These are phyloP conservation scores for Rhopalosiphum padi DNA, from an alignment of 1,140 invertebrate species.

Conservation along the genomic window DNA sequence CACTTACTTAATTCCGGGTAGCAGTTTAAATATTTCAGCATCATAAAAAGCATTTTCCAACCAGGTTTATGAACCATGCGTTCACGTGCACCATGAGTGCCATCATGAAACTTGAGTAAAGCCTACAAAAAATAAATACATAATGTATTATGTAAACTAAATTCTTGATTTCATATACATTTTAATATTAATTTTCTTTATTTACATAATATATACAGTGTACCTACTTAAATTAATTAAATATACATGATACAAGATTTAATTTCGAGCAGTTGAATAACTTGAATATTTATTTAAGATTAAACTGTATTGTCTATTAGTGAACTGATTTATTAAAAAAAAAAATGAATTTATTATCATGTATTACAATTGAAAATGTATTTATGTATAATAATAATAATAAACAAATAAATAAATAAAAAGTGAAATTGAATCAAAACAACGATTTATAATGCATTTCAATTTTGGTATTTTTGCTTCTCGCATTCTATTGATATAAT, in stretches of 20 bases:
- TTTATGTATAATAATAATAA: too few species aligned
- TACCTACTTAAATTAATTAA: background rate
- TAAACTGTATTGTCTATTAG: too few species aligned
- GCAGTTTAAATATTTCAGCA: constrained; percentile 52
- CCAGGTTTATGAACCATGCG: constrained; percentile 51
- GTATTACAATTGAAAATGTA: too few species aligned
- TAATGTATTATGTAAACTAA: background rate
- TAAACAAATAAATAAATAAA: too few species aligned
- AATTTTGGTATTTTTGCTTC: too few species aligned
- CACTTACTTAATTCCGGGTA: constrained; percentile 51
- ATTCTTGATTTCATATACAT: background rate
- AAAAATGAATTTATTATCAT: too few species aligned
- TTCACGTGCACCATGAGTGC: constrained; percentile 36
- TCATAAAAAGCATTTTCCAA: constrained; percentile 55
- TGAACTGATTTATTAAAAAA: background rate
- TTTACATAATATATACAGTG: background rate
- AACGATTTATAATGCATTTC: too few species aligned
- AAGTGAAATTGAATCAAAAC: too few species aligned
- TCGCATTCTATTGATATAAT: too few species aligned
- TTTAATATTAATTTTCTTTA: background rate
- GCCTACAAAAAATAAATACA: constrained; percentile 14
- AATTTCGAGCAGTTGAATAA: too few species aligned
- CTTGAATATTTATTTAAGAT: too few species aligned
- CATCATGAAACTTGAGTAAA: constrained; percentile 47
- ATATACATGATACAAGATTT: background rate